Base-by-base conservation (phyloP, 2,888 invertebrate genomes). In the Lasius platythorax region DNA sequence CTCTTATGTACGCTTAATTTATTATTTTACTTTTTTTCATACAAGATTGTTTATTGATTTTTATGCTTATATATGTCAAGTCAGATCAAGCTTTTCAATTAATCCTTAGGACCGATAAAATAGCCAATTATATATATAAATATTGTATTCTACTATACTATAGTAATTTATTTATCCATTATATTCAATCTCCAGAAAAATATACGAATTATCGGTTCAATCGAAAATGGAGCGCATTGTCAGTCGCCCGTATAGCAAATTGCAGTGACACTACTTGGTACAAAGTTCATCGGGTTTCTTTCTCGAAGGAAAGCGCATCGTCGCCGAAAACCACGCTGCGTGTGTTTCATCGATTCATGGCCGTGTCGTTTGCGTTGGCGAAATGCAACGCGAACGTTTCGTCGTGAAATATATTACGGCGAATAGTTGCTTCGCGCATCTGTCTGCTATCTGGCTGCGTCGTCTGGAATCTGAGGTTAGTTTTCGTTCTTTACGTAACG, bases 391-490 rank as follows among this genome's bases (percentile, higher is more conserved):
- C 85, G 94, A 95, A 92, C 93, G 94, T 68, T 95, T 96, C 79
- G 92, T 89, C 18, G 94, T 96, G 28, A 95, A 95, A 85, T 96
- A 95, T 87, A 90, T 95, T 87, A 90, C 95, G 83, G 94, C 93
- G 46, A 96, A 95, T 90, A 95, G 95, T 87, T 95, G 95, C 91
- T 96, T 96, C 88, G 93, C 95, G 67, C 95, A 95, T 92, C 89
- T 96, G 70, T 95, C 95, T 56, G 91, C 94, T 73, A 87, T 85
- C 12, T 92, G 93, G 91, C 76, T 91, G 28, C 91, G 91, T 73
- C 93, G 91, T 88, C 85, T 94, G 76, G 89, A 91, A 58, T 88
- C 91, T 76, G 90, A 93, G 91, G 93, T 93, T 88, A 88, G 92
- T 74, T 43, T 53, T 53, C 18, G 15, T 18, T 46, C 12, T 8